These are phyloP conservation scores for Cataglyphis rosenhaueri DNA, from an alignment of 2,888 invertebrate species.

Conservation along the genomic window DNA sequence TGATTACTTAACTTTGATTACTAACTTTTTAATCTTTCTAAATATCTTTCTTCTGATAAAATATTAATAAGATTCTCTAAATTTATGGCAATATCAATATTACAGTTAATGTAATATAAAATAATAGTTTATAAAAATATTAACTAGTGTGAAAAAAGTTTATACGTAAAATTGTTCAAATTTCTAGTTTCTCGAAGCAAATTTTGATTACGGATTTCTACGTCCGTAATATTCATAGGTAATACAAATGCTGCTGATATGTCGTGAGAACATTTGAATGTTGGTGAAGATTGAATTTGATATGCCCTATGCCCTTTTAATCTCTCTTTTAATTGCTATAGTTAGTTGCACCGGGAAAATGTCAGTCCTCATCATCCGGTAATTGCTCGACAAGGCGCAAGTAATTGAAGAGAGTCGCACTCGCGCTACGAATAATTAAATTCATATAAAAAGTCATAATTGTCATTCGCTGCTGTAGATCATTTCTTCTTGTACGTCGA, in stretches of 20 bases:
- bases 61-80: not conserved
- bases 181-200: not conserved
- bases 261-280: not conserved
- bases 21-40: not conserved
- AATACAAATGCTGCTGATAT: not conserved
- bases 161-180: not conserved
- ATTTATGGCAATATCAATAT: not conserved
- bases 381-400: conserved; percentile 57
- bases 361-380: conserved; percentile 25
- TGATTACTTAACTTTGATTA: not conserved
- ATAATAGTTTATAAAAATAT: not conserved
- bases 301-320: not conserved
- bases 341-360: conserved; percentile 25
- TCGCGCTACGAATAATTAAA: conserved; percentile 60
- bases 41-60: not conserved
- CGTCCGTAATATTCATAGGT: not conserved
- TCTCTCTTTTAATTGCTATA: conserved; percentile 49
- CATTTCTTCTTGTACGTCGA: conserved; percentile 33
- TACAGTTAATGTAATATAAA: not conserved
- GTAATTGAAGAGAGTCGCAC: conserved; percentile 58
- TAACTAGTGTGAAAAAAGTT: not conserved
- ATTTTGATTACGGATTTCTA: not conserved
- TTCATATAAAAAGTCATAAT: conserved; percentile 58
- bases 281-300: not conserved
- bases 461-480: conserved; percentile 38